Conservation (phyloP, 1,140 invertebrate genomes). For the Anastatus disparis region DNA sequence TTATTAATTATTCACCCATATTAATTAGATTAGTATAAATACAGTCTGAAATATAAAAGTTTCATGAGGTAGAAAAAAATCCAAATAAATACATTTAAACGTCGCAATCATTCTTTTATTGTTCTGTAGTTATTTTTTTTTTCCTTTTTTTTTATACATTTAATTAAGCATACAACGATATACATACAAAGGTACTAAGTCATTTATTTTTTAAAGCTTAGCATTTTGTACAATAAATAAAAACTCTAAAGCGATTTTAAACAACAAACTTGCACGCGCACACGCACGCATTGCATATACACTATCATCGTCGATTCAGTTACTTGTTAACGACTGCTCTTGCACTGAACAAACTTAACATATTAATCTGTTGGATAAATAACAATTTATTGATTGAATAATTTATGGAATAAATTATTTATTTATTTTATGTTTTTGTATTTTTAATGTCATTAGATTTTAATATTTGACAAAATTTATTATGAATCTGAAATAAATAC, state of each 20-base stretch:
- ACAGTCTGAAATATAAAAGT: too few species aligned
- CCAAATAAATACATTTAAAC: conserved; percentile 27
- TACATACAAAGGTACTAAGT: conserved; percentile 49
- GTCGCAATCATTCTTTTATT: conserved; percentile 47
- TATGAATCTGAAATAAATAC: too few species aligned
- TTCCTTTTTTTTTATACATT: conserved; percentile 59
- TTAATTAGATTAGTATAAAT: too few species aligned
- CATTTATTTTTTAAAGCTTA: conserved; percentile 42
- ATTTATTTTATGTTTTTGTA: too few species aligned
- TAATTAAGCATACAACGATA: conserved; percentile 54
- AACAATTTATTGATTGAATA: too few species aligned
- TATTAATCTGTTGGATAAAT: too few species aligned
- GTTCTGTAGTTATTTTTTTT: conserved; percentile 45
- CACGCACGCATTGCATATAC: too few species aligned
- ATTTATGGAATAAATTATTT: too few species aligned
- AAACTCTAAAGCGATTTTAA: conserved; percentile 54
- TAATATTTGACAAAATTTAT: too few species aligned
- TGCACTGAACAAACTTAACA: neutral
- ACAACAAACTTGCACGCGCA: conserved; percentile 47
- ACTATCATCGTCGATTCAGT: neutral
- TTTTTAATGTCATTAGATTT: too few species aligned
- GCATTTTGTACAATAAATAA: conserved; percentile 56
- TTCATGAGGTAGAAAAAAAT: too few species aligned
- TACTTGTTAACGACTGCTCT: neutral
- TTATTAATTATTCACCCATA: too few species aligned